Conservation (phyloP, 1,140 invertebrate species). For the Aporrectodea caliginosa region DNA sequence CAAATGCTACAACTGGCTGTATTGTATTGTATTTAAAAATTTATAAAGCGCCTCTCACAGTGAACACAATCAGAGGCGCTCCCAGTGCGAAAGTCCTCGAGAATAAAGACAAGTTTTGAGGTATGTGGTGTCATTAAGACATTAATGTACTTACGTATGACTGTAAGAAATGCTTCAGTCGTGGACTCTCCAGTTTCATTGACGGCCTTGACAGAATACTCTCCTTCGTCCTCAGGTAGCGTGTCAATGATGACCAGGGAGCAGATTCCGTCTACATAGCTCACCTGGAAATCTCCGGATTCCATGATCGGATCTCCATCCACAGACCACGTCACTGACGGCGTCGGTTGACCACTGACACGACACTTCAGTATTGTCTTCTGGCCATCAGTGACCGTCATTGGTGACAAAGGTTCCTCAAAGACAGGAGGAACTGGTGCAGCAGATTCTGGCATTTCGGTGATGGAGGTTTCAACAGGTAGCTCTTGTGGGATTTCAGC, state of each 20-base stretch:
- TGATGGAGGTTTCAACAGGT: no score
- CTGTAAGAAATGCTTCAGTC: conserved; percentile 68
- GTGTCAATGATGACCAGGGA: conserved; percentile 67
- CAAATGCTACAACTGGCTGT: no score
- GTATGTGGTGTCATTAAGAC: no score
- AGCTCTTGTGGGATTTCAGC: no score
- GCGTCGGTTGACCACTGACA: conserved; percentile 52
- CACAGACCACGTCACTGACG: conserved; percentile 53
- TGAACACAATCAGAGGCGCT: no score
- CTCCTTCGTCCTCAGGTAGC: conserved; percentile 66
- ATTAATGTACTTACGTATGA: conserved; percentile 56
- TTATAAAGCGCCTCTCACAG: no score
- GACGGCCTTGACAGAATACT: conserved; percentile 5
- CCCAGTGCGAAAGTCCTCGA: no score
- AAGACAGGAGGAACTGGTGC: conserved; percentile 47
- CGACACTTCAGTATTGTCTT: conserved; percentile 51
- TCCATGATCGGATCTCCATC: conserved; percentile 50
- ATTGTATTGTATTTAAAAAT: no score
- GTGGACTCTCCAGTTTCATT: conserved; percentile 47
- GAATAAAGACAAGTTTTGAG: no score
- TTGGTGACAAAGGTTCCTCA: conserved; percentile 48
- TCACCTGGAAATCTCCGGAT: conserved; percentile 50
- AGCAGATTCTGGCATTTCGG: neutral
- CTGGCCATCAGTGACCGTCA: conserved; percentile 48
- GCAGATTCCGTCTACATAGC: conserved; percentile 48